These are phyloP conservation scores for Lycophotia porphyrea DNA, from an alignment of 2,888 invertebrate genomes.

Conservation along the genomic window DNA sequence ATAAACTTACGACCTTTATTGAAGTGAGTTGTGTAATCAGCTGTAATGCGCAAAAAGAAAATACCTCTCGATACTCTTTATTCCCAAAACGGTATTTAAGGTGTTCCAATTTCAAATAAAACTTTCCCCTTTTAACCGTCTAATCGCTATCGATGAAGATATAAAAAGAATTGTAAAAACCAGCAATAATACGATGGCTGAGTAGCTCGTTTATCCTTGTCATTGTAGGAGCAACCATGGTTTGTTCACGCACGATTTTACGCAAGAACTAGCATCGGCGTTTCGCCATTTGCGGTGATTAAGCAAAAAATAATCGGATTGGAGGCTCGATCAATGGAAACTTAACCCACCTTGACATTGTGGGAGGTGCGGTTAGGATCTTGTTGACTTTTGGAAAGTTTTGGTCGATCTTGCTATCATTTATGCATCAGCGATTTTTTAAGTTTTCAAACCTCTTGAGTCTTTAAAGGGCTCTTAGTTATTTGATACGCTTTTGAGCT, in stretches of 20 bases:
- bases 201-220: slow-evolving; percentile 69
- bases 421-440: neutral
- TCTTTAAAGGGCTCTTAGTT: neutral
- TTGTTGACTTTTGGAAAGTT: slow-evolving; percentile 22
- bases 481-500: neutral
- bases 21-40: neutral
- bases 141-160: slow-evolving; percentile 18
- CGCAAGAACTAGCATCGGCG: slow-evolving; percentile 58
- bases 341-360: slow-evolving; percentile 56
- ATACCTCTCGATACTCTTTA: neutral
- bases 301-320: slow-evolving; percentile 67
- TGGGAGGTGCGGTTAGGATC: neutral
- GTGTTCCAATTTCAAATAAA: neutral
- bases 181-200: slow-evolving; percentile 43
- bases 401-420: slow-evolving; percentile 1
- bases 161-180: slow-evolving; percentile 34
- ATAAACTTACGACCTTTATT: neutral
- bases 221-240: slow-evolving; percentile 60
- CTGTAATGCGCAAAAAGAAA: neutral
- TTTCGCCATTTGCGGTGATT: slow-evolving; percentile 65
- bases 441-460: neutral
- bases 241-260: slow-evolving; percentile 68
- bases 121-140: neutral
- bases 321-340: slow-evolving; percentile 46
- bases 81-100: slow-evolving; percentile 6